Evolutionary conservation across 2,113 vertebrate species (phyloP).

Genomic region (Pygoscelis adeliae): DNA sequence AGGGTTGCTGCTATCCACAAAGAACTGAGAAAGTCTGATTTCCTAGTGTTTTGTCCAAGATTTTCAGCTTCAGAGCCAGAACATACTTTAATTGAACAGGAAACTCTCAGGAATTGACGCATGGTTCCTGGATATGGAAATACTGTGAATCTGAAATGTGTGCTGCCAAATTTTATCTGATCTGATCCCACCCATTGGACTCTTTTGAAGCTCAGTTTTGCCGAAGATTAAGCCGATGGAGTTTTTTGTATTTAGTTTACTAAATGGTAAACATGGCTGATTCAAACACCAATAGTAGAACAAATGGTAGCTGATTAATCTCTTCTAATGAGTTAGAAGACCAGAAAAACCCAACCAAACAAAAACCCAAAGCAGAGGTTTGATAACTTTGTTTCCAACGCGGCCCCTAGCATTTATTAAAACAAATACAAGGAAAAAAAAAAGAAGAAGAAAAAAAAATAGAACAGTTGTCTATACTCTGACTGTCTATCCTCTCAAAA

Average conservation of each 20-base stretch:
- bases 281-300: not conserved
- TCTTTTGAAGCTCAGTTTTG: not conserved
- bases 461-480: not conserved
- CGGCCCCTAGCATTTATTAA: not conserved
- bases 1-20: not conserved
- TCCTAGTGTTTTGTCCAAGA: not conserved
- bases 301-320: not conserved
- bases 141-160: not conserved
- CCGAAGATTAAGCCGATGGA: not conserved
- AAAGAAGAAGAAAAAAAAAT: not conserved
- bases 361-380: not conserved
- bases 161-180: not conserved
- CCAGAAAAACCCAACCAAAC: fast-evolving
- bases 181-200: not conserved
- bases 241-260: not conserved
- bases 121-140: not conserved
- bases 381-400: not conserved
- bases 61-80: not conserved
- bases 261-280: not conserved
- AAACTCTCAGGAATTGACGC: not conserved
- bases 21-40: not conserved
- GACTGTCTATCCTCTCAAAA: not conserved
- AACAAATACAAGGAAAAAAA: not conserved
- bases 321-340: not conserved
- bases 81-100: not conserved